Base-by-base conservation (phyloP, 2,113 vertebrate genomes). In the Pollachius pollachius region DNA sequence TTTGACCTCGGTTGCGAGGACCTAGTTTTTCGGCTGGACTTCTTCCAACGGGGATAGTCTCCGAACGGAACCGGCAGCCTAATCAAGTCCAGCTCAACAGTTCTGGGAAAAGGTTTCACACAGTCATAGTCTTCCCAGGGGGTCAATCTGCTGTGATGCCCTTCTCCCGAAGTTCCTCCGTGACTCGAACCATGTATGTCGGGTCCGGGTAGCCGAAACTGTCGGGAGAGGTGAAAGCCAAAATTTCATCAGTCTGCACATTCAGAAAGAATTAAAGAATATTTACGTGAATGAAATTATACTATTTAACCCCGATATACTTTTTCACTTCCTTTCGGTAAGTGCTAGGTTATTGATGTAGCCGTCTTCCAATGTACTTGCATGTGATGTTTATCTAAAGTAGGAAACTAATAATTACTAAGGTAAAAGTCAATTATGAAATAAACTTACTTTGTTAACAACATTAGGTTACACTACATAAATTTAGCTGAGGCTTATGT, bases 131-230 rank as follows among this genome's bases (percentile, higher is more conserved):
- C 9, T 60, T 80, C 52, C 41, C 58, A n/a, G 37, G 73, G 23
- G 2, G 61, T 93, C 90, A 96, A 84, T 96, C 94, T 1, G 92
- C 92, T 0, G 93, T 94, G 87, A 96, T 95, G 68, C 94, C 95
- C 88, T 96, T 96, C 86, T 95, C 95, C 86, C 94, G 88, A 73
- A 96, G 92, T 79, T 96, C 95, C 86, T 96, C 95, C 23, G 94
- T 95, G 83, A 96, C 95, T 77, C 95, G 91, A 67, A 95, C 94
- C 85, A 96, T 90, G 85, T 96, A 96, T 63, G 95, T 96, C 70
- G 95, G 95, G 86, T 96, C 95, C 37, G 95, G 95, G 87, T 95
- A 96, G 77, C 94, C 95, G 85, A 96, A 96, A 87, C 95, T 96
- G 86, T 74, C 75, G 79, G 71, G 72, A 81, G n/a, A 74, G 73